phyloP scores from a whole-genome alignment of 2,113 vertebrate genomes.

The Chloropsis hardwickii region DNA sequence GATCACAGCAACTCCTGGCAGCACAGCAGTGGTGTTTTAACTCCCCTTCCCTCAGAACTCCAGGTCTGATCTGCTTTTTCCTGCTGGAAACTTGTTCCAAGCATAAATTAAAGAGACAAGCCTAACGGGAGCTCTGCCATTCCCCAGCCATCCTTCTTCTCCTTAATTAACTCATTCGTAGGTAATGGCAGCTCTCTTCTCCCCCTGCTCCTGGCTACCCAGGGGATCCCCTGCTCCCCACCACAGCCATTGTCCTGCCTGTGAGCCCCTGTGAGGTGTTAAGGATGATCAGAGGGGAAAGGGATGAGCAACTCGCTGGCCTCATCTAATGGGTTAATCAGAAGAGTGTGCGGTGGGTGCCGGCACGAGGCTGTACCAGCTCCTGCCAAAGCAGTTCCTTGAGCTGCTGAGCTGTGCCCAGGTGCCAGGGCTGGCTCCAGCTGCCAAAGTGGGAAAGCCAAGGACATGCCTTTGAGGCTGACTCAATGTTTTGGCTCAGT shows the following conservation, averaged over 20 bases:
- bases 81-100: constrained; percentile 19
- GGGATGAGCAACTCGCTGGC: rapidly evolving
- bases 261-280: not conserved
- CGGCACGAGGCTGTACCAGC: not conserved
- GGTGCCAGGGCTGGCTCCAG: not conserved
- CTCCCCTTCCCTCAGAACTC: not conserved
- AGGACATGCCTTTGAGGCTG: not conserved
- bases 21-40: not conserved
- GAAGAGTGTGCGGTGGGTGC: rapidly evolving
- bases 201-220: not conserved
- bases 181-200: not conserved
- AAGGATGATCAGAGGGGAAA: not conserved
- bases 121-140: not conserved
- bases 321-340: not conserved
- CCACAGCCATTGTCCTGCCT: rapidly evolving
- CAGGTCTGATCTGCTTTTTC: not conserved
- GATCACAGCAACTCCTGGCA: not conserved
- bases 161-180: not conserved
- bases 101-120: constrained; percentile 46
- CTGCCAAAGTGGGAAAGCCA: not conserved
- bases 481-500: not conserved
- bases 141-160: not conserved
- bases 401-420: not conserved
- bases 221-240: not conserved
- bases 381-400: not conserved